Conservation (phyloP, 2,113 vertebrate species). For the Microcebus murinus region DNA sequence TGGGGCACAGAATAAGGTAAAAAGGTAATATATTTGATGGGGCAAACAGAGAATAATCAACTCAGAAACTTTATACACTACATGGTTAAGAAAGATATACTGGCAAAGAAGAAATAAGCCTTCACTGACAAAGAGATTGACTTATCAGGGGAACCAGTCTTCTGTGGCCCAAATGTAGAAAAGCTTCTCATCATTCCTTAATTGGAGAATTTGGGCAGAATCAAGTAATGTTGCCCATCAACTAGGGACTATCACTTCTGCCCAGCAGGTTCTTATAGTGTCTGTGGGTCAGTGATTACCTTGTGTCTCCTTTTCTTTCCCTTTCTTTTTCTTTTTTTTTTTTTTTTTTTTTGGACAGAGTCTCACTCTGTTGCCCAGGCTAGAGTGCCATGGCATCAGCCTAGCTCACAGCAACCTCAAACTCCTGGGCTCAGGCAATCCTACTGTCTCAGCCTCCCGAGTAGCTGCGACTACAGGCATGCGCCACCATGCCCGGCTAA, state of each 20-base stretch:
- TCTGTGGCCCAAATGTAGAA: neutral
- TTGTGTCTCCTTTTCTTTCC: neutral
- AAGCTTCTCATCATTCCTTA: neutral
- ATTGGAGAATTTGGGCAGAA: neutral
- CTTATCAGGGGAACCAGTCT: fast-evolving
- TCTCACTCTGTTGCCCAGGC: too few species aligned
- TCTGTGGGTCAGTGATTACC: neutral
- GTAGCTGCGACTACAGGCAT: too few species aligned
- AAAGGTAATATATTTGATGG: neutral
- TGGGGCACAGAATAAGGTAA: neutral
- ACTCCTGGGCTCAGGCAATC: too few species aligned
- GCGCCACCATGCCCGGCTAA: too few species aligned
- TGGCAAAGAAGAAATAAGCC: neutral
- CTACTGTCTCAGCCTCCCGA: too few species aligned
- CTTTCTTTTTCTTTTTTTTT: neutral
- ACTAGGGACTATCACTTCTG: neutral
- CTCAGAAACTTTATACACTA: neutral
- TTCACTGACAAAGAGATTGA: neutral
- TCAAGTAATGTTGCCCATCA: neutral
- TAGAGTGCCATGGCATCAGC: too few species aligned
- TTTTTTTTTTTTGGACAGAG: too few species aligned
- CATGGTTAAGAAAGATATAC: neutral
- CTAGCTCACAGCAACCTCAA: too few species aligned
- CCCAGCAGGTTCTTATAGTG: neutral
- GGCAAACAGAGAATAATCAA: neutral